These are phyloP conservation scores for Rotaria sp. DNA, from an alignment of 2,888 invertebrate genomes.

Conservation along the genomic window DNA sequence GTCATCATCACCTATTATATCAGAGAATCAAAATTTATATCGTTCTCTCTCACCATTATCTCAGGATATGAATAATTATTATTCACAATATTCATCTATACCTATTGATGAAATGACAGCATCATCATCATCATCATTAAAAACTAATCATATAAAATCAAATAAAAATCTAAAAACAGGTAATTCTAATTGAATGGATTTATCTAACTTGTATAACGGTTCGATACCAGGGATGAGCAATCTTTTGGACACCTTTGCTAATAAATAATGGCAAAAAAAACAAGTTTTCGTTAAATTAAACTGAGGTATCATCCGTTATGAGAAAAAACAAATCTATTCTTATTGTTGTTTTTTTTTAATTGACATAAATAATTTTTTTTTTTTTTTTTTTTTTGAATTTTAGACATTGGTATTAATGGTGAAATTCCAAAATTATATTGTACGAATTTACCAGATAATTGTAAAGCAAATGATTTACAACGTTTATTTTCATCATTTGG, in stretches of 20 bases:
- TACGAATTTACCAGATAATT: conserved; percentile 39
- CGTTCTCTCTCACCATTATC: background rate
- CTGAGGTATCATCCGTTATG: background rate
- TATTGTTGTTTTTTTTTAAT: background rate
- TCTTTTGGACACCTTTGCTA: conserved; percentile 29
- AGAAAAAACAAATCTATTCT: background rate
- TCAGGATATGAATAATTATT: background rate
- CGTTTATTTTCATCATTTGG: conserved; percentile 30
- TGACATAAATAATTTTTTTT: background rate
- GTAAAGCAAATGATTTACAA: conserved; percentile 34
- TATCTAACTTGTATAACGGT: background rate
- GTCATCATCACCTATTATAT: background rate
- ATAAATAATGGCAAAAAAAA: background rate
- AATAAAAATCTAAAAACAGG: background rate
- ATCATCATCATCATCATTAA: background rate
- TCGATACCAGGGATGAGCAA: conserved; percentile 25
- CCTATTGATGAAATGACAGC: background rate
- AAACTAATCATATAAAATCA: background rate
- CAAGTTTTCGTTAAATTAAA: too few relatives aligned
- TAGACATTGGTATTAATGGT: background rate
- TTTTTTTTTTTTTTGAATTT: background rate
- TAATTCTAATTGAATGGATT: background rate
- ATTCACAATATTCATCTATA: background rate
- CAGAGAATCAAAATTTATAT: background rate
- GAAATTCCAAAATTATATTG: conserved; percentile 34